Evolutionary conservation across 2,797 vertebrate genomes (phyloP).

Genomic region (Enteromius argenteus): DNA sequence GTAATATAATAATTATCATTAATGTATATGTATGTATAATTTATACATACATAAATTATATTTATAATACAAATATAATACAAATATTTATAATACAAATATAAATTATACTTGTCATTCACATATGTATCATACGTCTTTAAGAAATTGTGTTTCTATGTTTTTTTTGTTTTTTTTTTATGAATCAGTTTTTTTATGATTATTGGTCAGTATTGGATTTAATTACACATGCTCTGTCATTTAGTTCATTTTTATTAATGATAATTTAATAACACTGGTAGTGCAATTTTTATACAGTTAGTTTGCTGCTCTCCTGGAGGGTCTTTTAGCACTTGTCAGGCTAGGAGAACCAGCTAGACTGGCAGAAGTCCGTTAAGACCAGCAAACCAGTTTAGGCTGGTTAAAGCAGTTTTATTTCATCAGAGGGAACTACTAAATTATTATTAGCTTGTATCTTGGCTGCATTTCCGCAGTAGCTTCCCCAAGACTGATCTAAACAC

Average conservation of each 20-base stretch:
- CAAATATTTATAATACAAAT: too few relatives aligned
- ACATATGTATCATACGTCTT: too few relatives aligned
- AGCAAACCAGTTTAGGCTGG: slow-evolving; percentile 1
- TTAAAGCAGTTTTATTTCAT: background rate
- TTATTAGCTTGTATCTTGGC: background rate
- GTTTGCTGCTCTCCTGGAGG: background rate
- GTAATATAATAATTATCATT: too few relatives aligned
- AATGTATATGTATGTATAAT: too few relatives aligned
- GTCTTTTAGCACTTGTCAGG: background rate
- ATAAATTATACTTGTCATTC: too few relatives aligned
- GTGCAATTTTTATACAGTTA: background rate
- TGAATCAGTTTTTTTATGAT: background rate
- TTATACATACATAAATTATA: too few relatives aligned
- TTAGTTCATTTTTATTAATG: background rate
- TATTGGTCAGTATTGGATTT: background rate
- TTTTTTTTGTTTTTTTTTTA: too few relatives aligned
- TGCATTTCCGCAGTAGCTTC: slow-evolving; percentile 34
- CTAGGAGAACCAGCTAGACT: background rate
- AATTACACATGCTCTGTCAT: background rate
- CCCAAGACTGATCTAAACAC: slow-evolving; percentile 31
- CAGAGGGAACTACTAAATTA: background rate
- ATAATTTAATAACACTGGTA: background rate
- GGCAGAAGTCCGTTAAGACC: background rate
- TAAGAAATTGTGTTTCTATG: background rate
- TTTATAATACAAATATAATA: too few relatives aligned